A percentile compares a stretch with the other conserved stretches of the same genome.
phyloP scores from a whole-genome alignment of 2,888 invertebrate species.

The Syritta pipiens region DNA sequence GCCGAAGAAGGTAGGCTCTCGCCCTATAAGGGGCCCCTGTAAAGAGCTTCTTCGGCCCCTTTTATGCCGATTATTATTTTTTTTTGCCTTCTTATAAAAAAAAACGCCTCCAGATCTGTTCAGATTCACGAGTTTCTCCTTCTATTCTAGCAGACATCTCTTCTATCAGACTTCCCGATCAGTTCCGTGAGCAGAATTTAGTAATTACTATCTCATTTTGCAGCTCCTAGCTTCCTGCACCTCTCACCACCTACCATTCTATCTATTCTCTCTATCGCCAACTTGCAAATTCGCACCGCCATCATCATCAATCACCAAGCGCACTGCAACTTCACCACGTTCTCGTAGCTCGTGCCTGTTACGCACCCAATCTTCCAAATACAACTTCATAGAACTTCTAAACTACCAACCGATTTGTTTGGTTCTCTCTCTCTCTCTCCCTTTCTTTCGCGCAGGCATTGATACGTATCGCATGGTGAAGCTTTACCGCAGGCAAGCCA shows the following conservation, averaged over 20 bases:
- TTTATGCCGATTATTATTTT: too few relatives aligned
- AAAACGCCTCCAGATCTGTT: too few relatives aligned
- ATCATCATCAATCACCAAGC: background rate
- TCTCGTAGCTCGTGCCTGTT: slow-evolving; percentile 3
- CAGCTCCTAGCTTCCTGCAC: background rate
- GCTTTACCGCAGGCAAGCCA: slow-evolving; percentile 76
- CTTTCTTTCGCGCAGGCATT: slow-evolving; percentile 73
- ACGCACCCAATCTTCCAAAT: slow-evolving; percentile 3
- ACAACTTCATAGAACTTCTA: slow-evolving; percentile 20
- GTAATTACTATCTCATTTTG: too few relatives aligned
- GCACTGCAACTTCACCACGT: slow-evolving; percentile 10
- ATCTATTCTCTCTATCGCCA: background rate
- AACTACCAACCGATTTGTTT: slow-evolving; percentile 25
- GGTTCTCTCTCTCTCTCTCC: slow-evolving; percentile 19
- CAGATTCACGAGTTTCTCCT: too few relatives aligned
- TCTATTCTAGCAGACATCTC: too few relatives aligned
- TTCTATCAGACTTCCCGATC: too few relatives aligned
- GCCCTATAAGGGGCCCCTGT: too few relatives aligned
- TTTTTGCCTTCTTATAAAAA: too few relatives aligned
- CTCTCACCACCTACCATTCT: background rate
- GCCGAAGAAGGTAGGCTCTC: too few relatives aligned
- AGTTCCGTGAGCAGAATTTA: too few relatives aligned
- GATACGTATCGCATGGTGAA: slow-evolving; percentile 78
- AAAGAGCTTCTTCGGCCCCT: too few relatives aligned
- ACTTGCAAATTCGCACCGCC: background rate